Percentiles rank a stretch among this genome's conserved stretches.
Evolutionary conservation across 1,140 invertebrate genomes (phyloP).

Genomic region (Atta cephalotes): DNA sequence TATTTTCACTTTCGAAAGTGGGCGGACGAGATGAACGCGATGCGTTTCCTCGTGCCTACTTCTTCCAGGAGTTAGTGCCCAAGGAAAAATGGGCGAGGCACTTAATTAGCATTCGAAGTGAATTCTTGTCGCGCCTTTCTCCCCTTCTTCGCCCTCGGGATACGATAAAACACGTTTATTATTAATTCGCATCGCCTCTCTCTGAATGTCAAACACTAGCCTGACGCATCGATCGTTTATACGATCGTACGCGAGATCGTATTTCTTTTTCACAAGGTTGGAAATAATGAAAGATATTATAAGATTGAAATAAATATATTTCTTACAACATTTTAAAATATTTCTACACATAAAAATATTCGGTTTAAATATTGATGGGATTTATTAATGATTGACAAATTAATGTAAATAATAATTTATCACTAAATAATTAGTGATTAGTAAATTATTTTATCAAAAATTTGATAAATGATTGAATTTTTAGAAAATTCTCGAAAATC

Average conservation of each 20-base stretch:
- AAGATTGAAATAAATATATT: background rate
- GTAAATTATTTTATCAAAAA: background rate
- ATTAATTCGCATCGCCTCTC: conserved; percentile 49
- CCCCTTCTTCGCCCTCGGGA: conserved; percentile 10
- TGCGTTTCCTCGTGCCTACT: background rate
- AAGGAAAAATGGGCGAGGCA: conserved; percentile 72
- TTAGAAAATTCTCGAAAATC: background rate
- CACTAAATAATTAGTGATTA: no score
- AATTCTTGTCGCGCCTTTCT: conserved; percentile 74
- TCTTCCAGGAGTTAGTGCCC: conserved; percentile 51
- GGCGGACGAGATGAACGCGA: conserved; percentile 6
- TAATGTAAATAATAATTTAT: no score
- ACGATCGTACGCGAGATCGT: background rate
- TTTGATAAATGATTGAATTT: background rate
- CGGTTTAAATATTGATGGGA: background rate
- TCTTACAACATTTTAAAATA: background rate
- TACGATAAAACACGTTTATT: conserved; percentile 43
- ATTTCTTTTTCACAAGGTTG: conserved; percentile 1
- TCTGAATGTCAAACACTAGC: conserved; percentile 28
- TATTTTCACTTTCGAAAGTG: conserved; percentile 74
- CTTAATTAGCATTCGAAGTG: conserved; percentile 81
- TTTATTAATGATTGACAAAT: background rate
- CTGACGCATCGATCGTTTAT: background rate
- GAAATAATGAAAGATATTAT: background rate
- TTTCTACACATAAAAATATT: background rate